Evolutionary conservation across 2,113 vertebrate genomes (phyloP).

Genomic region (Stegostoma tigrinum): DNA sequence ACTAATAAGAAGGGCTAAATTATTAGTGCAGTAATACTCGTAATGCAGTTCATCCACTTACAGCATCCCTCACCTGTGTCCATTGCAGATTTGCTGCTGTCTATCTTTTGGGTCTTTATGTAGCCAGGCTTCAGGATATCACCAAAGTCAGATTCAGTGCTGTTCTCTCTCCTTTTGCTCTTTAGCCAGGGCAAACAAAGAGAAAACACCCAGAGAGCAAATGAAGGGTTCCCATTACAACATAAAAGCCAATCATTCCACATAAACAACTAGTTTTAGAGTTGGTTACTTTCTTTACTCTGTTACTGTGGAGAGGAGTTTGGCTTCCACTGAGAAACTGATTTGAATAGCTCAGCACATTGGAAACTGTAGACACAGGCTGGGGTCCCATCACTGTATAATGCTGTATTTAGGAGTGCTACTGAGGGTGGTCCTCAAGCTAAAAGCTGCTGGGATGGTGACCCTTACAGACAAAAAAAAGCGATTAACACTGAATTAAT

Average conservation of each 20-base stretch:
- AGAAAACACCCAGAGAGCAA: background rate
- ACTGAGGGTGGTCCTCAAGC: background rate
- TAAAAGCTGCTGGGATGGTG: slow-evolving; percentile 12
- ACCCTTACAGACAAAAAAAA: background rate
- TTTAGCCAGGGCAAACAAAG: background rate
- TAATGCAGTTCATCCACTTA: background rate
- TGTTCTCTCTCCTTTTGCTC: background rate
- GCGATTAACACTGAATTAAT: background rate
- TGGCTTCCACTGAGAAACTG: background rate
- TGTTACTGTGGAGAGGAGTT: background rate
- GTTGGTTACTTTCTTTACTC: background rate
- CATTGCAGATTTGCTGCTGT: slow-evolving; percentile 16
- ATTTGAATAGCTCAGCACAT: background rate
- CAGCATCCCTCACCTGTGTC: background rate
- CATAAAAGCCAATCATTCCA: background rate
- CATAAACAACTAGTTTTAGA: background rate
- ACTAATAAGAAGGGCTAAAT: background rate
- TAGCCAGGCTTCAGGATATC: too few species aligned
- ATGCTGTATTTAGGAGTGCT: background rate
- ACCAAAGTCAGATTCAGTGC: background rate
- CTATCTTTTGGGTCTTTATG: background rate
- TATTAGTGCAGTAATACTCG: background rate
- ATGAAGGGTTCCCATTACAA: background rate
- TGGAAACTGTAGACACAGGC: background rate
- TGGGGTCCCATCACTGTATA: background rate